A percentile compares a stretch with the other conserved stretches of the same genome.
phyloP scores from a whole-genome alignment of 2,113 vertebrate genomes.

The Gymnogyps californianus region DNA sequence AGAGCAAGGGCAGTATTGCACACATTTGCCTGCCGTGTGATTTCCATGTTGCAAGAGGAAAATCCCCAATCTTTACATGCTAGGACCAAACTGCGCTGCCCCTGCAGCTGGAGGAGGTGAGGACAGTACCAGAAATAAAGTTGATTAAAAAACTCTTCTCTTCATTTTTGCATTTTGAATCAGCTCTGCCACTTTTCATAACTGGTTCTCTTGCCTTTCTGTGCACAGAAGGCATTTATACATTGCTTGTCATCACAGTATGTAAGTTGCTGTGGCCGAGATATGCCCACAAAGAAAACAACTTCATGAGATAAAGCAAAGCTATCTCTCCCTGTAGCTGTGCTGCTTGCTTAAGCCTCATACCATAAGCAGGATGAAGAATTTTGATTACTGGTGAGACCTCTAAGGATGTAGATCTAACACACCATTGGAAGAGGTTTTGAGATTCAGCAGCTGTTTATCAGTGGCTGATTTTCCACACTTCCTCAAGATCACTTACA shows the following conservation, averaged over 20 bases:
- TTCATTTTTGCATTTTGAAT: not conserved
- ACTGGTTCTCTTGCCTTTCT: not conserved
- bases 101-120: not conserved
- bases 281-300: not conserved
- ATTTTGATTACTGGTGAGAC: not conserved
- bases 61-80: not conserved
- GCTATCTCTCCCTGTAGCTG: not conserved
- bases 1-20: not conserved
- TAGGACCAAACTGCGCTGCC: not conserved
- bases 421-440: not conserved
- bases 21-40: not conserved
- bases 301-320: not conserved
- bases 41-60: not conserved
- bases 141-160: not conserved
- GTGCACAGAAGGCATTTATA: not conserved
- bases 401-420: not conserved
- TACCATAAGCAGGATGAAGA: not conserved
- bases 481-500: not conserved
- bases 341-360: not conserved
- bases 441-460: not conserved
- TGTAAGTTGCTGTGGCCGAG: not conserved
- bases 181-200: not conserved
- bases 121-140: not conserved
- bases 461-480: not conserved
- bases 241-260: not conserved